Percentiles rank a stretch among this genome's conserved stretches.
Conservation (phyloP, 2,888 invertebrate genomes). For the Actias luna region DNA sequence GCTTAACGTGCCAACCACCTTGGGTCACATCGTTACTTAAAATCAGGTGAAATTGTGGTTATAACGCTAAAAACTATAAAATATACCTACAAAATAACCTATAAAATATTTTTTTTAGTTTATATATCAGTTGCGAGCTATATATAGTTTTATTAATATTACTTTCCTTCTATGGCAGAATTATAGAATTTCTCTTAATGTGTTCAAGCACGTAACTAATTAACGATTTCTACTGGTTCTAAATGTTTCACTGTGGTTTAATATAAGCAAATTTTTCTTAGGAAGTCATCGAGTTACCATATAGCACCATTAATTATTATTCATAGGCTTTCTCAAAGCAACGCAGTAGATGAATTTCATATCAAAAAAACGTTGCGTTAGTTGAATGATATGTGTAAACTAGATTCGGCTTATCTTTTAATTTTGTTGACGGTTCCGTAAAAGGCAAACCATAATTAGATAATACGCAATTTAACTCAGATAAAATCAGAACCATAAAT, state of each 20-base stretch:
- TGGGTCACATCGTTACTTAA: no score
- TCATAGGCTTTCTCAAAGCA: neutral
- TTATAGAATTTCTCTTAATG: neutral
- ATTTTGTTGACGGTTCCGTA: conserved; percentile 20
- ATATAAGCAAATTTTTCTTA: neutral
- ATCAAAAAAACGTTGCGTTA: neutral
- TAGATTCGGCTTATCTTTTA: conserved; percentile 18
- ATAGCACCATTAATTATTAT: conserved; percentile 6
- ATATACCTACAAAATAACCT: no score
- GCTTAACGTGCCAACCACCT: no score
- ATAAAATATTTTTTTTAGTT: no score
- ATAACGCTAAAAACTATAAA: no score
- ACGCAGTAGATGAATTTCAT: neutral
- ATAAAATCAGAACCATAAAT: conserved; percentile 32
- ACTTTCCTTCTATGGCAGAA: neutral
- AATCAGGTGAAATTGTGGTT: no score
- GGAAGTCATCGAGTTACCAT: neutral
- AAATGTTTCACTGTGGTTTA: neutral
- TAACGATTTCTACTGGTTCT: neutral
- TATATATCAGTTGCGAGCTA: no score
- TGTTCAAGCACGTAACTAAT: neutral
- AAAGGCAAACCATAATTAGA: conserved; percentile 20
- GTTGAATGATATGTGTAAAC: neutral
- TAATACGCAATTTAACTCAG: conserved; percentile 14
- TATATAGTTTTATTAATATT: no score